Evolutionary conservation across 1,140 invertebrate species (phyloP), one percentile per base, ranked within the genome.

Genomic region (Araneus ventricosus): DNA sequence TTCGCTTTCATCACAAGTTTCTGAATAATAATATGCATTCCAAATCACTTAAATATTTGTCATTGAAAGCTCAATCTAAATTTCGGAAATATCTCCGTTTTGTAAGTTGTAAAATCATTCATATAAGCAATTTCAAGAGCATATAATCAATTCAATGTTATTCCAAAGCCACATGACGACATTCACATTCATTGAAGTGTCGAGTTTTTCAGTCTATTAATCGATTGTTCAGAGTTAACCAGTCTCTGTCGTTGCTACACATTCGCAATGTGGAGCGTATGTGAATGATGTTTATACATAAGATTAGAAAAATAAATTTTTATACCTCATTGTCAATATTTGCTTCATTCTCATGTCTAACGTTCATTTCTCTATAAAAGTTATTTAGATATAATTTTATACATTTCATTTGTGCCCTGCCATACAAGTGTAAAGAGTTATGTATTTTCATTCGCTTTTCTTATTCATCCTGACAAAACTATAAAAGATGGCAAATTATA

Each of bases 201-300:
- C 20, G 4, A 75, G n/a, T 27, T n/a, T 7, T 67, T 10, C 27
- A 34, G 10, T 37, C 37, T 75, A 75, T 75, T 34, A 17, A 20
- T 75, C 6, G 5, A 37, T 75, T 75, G 20, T 34, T 37, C 20
- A 34, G 27, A 75, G 1, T 34, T 75, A 14, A 20, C 30, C 70
- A 4, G 6, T 34, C 70, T 75, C 20, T 75, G 70, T 75, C 34
- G 34, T 37, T 34, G 3, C 70, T 37, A 20, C 70, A 22, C 17
- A 75, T 67, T 67, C 24, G 27, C 6, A 75, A 20, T 30, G 70
- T 75, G 70, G 34, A 75, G 14, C 6, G 20, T 37, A 20, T 75
- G 70, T 75, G 70, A 75, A 75, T 75, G 27, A 75, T 75, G 70
- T 75, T 75, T 75, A 75, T 75, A 75, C 30, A 4, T 24, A 75